Evolutionary conservation across 2,113 vertebrate species (phyloP), one percentile per base, ranked within the genome.

Genomic region (Perccottus glenii): DNA sequence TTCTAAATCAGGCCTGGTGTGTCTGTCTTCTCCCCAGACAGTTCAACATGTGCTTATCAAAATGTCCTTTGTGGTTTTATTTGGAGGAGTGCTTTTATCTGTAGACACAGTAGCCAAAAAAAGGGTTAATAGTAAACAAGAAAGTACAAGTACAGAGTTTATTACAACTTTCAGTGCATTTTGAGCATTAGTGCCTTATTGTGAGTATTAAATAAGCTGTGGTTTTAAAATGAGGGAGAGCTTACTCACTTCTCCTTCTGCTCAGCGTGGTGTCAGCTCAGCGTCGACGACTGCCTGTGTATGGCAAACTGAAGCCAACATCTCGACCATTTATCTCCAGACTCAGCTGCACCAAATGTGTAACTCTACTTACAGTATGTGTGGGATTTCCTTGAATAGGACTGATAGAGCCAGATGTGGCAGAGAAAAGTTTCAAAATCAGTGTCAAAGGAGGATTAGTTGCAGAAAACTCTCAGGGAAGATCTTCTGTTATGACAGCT

Each of bases 211-310:
- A 80, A 67, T 16, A 53, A 65, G 58, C 35, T 16, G 0, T 42
- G 66, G 42, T 64, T 68, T 60, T 11, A 48, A 63, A 75, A 35
- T 64, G 74, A 27, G 19, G 19, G 59, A 76, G 70, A 36, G 50
- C 75, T 90, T 83, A 87, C 70, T 88, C 87, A 89, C 70, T 77
- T 87, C 75, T 89, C 77, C 81, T 80, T 71, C 49, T 74, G 36
- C 44, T 43, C 35, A 60, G 64, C 10, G 57, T 75, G 75, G 81
- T 57, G 75, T 80, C 78, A 87, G 53, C 74, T 71, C 42, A 11
- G 74, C 48, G 50, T 4, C 10, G 11, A 35, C 65, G 62, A 77
- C 43, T 65, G 61, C 64, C 67, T 40, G 57, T 70, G 60, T 55
- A 74, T 51, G 60, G 44, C 68, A 60, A 1, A 12, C 50, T 1